phyloP scores from a whole-genome alignment of 2,113 vertebrate species.

The Macquaria australasica region DNA sequence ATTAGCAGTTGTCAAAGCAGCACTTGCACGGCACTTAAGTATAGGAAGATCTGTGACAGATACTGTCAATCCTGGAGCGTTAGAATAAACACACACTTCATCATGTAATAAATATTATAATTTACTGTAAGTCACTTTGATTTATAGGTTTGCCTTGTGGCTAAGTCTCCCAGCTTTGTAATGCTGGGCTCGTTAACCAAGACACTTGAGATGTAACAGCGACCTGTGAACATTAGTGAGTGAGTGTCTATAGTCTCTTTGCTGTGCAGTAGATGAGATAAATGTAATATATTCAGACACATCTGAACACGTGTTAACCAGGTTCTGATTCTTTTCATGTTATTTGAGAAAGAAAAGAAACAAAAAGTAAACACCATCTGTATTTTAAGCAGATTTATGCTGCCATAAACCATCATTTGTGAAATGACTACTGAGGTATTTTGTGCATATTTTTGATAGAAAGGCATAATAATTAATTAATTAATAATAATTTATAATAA shows the following conservation, averaged over 20 bases:
- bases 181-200: slow-evolving; percentile 34
- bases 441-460: background rate
- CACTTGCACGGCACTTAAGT: slow-evolving; percentile 10
- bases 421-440: background rate
- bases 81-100: slow-evolving; percentile 47
- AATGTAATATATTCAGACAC: background rate
- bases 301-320: background rate
- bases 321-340: background rate
- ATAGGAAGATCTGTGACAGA: slow-evolving; percentile 38
- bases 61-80: slow-evolving; percentile 36
- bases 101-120: slow-evolving; percentile 46
- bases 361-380: background rate
- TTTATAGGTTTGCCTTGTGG: slow-evolving; percentile 47
- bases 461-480: background rate
- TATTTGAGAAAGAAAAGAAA: slow-evolving; percentile 1
- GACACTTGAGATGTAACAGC: slow-evolving; percentile 11
- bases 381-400: background rate
- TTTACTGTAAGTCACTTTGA: slow-evolving; percentile 50
- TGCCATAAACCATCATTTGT: background rate
- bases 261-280: slow-evolving; percentile 2
- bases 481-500: too few species aligned
- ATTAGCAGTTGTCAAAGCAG: slow-evolving; percentile 46
- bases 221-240: slow-evolving; percentile 19
- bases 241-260: slow-evolving; percentile 2
- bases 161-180: slow-evolving; percentile 32